Conservation (phyloP, 2,113 vertebrate genomes). For the Athene cunicularia region DNA sequence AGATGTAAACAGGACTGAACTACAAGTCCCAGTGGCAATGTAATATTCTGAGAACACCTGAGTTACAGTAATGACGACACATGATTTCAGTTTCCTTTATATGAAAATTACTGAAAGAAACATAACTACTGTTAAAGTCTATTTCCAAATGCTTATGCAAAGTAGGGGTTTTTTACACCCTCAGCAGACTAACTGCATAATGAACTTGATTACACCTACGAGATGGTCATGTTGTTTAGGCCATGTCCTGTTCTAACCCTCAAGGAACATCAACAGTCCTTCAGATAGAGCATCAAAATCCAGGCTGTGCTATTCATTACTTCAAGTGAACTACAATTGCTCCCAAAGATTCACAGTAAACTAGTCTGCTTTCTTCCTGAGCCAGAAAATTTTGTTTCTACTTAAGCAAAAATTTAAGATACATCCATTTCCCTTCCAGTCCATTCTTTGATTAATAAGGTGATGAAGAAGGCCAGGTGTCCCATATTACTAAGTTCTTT, state of each 20-base stretch:
- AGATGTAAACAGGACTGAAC: background rate
- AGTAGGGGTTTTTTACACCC: background rate
- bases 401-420: slow-evolving; percentile 4
- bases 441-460: slow-evolving; percentile 17
- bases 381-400: slow-evolving; percentile 13
- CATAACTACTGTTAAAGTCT: background rate
- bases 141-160: background rate
- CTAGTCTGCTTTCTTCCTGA: background rate
- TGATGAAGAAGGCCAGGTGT: background rate
- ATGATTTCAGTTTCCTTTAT: background rate
- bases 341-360: background rate
- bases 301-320: background rate
- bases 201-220: background rate
- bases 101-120: background rate
- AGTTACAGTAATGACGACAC: background rate
- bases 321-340: background rate
- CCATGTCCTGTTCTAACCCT: background rate
- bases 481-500: background rate
- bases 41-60: background rate
- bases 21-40: background rate
- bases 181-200: background rate
- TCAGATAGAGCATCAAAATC: background rate
- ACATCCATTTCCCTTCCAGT: background rate
- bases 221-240: background rate
- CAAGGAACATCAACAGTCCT: background rate